These are phyloP conservation scores for Tipula helvola DNA, from an alignment of 2,888 invertebrate genomes.

Conservation along the genomic window DNA sequence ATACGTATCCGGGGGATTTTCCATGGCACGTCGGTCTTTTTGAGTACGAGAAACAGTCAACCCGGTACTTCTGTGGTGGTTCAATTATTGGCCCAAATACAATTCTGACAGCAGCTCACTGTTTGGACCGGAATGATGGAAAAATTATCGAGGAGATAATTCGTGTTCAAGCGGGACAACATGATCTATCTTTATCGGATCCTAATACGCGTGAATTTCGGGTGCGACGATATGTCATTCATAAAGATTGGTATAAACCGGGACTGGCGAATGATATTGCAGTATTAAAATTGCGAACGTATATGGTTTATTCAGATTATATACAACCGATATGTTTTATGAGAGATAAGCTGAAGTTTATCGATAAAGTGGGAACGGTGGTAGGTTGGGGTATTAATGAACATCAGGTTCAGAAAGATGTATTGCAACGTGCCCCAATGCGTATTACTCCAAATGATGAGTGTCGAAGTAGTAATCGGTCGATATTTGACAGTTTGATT, in stretches of 20 bases:
- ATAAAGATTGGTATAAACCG: conserved; percentile 12
- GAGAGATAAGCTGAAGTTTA: background rate
- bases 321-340: conserved; percentile 32
- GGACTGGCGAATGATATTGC: conserved; percentile 27
- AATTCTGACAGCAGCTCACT: conserved; percentile 26
- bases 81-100: conserved; percentile 28
- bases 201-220: too few species aligned
- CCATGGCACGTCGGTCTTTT: background rate
- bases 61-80: conserved; percentile 32
- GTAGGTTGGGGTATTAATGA: conserved; percentile 29
- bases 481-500: conserved; percentile 15
- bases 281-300: conserved; percentile 27
- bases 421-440: conserved; percentile 17
- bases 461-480: conserved; percentile 22
- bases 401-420: background rate
- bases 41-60: background rate
- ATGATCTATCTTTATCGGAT: too few species aligned
- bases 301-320: conserved; percentile 23
- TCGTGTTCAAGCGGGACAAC: too few species aligned
- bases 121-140: too few species aligned
- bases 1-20: background rate
- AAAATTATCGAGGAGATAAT: too few species aligned
- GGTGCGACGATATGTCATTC: conserved; percentile 12
- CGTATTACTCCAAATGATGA: conserved; percentile 26
- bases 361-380: background rate